Base-by-base conservation (phyloP, 2,797 vertebrate genomes). In the Danio albolineatus region DNA sequence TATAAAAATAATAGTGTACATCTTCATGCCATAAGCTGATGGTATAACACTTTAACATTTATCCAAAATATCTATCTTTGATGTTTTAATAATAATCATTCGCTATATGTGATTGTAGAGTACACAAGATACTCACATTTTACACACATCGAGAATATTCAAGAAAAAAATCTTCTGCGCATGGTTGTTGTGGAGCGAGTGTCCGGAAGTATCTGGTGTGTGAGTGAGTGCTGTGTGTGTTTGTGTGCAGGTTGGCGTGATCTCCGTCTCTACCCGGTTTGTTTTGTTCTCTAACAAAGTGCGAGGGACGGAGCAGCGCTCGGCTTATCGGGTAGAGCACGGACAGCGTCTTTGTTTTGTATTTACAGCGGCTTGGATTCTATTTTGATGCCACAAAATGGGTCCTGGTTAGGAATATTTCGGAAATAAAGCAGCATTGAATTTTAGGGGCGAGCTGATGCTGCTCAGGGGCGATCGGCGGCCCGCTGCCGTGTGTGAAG, bases 331-430 rank as follows among this genome's bases (percentile, higher is more conserved):
- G 87, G 82, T 85, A 56, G 76, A 59, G 6, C 9, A 21, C 49
- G 13, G 17, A 38, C 54, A 78, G 0, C 16, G 9, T 14, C 56
- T 39, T n/a, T 3, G 6, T 21, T 64, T 14, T 41, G 2, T 51
- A 38, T 62, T 36, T 0, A 39, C 38, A 7, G 12, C 7, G 14
- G 46, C 14, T 10, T 67, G 65, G 0, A 10, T 8, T 70, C 10
- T 19, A 14, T 69, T 46, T 46, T 44, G 39, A 13, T n/a, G 3
- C 13, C 44, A 57, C 88, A 88, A 84, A 67, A 94, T 94, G 93
- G 92, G 87, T 79, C 91, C 93, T 1, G 93, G 93, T 38, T 94
- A 78, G 87, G 41, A 90, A 90, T 14, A 39, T 90, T 93, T 86
- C 67, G 87, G 89, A 91, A 91, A 84, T 80, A 64, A 86, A 83